phyloP scores from a whole-genome alignment of 2,797 vertebrate genomes.

The Lindbergichthys nudifrons region DNA sequence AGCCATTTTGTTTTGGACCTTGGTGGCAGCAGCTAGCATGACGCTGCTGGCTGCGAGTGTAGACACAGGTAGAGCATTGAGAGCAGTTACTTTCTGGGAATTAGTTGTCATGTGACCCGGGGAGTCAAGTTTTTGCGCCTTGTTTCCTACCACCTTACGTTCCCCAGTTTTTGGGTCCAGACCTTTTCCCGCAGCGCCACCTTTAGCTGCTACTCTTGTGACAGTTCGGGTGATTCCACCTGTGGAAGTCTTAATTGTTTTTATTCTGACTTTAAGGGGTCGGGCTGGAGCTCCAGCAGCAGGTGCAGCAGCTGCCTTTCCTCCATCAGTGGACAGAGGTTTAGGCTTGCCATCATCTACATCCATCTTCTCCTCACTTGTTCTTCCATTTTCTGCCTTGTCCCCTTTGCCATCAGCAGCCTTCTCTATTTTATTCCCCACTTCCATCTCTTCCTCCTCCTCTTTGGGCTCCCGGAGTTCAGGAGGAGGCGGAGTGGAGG shows the following conservation, averaged over 20 bases:
- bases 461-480: conserved; percentile 87
- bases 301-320: conserved; percentile 55
- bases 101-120: conserved; percentile 64
- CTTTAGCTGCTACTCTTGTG: conserved; percentile 88
- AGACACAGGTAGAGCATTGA: conserved; percentile 89
- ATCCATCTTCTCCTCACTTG: conserved; percentile 81
- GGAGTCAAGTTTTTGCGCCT: conserved; percentile 71
- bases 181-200: conserved; percentile 75
- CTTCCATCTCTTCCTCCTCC: conserved; percentile 87
- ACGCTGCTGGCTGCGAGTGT: conserved; percentile 95
- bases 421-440: conserved; percentile 78
- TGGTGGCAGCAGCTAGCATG: conserved; percentile 95
- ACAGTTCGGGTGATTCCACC: conserved; percentile 96
- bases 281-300: conserved; percentile 87
- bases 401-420: conserved; percentile 73
- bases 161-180: conserved; percentile 78
- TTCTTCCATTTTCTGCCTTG: conserved; percentile 68
- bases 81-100: conserved; percentile 81
- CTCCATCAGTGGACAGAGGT: conserved; percentile 50
- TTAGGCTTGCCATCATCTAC: conserved; percentile 75
- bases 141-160: conserved; percentile 72
- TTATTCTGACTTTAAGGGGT: conserved; percentile 96
- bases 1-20: conserved; percentile 92
- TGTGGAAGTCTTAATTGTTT: conserved; percentile 95
- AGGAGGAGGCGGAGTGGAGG: conserved; percentile 80